Evolutionary conservation across 1,140 invertebrate genomes (phyloP), one percentile per base, ranked within the genome.

Genomic region (Neotoxoptera formosana): DNA sequence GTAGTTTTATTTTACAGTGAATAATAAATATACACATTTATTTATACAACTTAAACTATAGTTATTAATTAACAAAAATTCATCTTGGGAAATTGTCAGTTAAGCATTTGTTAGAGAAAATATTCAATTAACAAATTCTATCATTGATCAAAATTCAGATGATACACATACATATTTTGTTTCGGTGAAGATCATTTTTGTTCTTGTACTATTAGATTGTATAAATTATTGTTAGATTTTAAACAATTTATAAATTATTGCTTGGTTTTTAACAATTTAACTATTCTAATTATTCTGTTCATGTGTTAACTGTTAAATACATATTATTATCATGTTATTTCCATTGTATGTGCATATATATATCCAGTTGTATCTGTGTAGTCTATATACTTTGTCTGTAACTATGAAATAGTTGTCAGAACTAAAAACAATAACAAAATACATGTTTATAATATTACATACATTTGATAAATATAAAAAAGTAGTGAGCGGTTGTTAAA

Each of bases 161-260:
- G 7, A 83, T 23, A 41, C 30, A 41, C 8, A 83, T 1, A 23
- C 2, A 36, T 36, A 41, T 84, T 84, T 23, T 25, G 41, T 84
- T 84, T 84, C 23, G 7, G 9, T 45, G 23, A 84, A 84, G 4
- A 84, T 84, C 9, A 76, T 76, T 67, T 60, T 60, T 76, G n/a
- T 76, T 76, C 14, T 14, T 51, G 48, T 53, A 53, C 21, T 53
- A 53, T 21, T 53, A 20, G 20, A 53, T 7, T 53, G 51, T 53
- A 21, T 53, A 7, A 53, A 53, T 41, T 83, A 83, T 83, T 83
- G 36, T 34, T 36, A 36, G 34, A 83, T 34, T 23, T 7, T 53
- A 53, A 81, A 76, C 30, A n/a, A 76, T n/a, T 76, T 76, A 76
- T 76, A 76, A 76, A 76, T 86, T n/a, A 86, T 86, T 86, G 2